Evolutionary conservation across 2,113 vertebrate species (phyloP), one percentile per base, ranked within the genome.

Genomic region (Sardina pilchardus): DNA sequence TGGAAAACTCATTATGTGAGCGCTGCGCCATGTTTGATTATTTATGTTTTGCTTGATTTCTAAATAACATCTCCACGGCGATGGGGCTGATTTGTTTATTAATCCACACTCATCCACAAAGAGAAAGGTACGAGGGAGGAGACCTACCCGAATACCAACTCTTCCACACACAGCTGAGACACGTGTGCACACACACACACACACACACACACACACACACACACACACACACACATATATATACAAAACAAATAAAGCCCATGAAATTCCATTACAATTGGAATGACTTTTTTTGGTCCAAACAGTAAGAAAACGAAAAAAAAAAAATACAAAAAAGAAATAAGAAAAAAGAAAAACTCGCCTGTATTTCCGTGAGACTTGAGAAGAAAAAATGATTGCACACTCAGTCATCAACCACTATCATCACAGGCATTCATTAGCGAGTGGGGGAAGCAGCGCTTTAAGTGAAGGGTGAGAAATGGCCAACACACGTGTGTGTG

Each of bases 381-480:
- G 4, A 42, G 50, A 75, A 42, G n/a, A n/a, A 42, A 82, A 86
- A 85, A 85, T 47, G 36, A 81, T 86, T n/a, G 53, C 45, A n/a
- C 87, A 75, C 26, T 26, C 36, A 63, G 21, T 56, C 36, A 86
- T 90, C 78, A 82, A 81, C 36, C 26, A 12, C 59, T 67, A 34
- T 43, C 39, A 53, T 88, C 26, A 82, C 48, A 81, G 82, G 83
- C 47, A 85, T 86, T 88, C 83, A 85, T 87, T 89, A 75, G 59
- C 59, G 75, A 12, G 3, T 14, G 71, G n/a, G 45, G 42, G 43
- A 87, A 84, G 53, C 50, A 59, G 80, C 16, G 67, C 71, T 87
- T 82, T 81, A 78, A 82, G 81, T 82, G 56, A 81, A 86, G 44
- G 14, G 75, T 81, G 56, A 83, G 82, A 82, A 86, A 88, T 82